These are phyloP conservation scores for Oligia fasciuncula DNA, from an alignment of 2,888 invertebrate species.

Conservation along the genomic window DNA sequence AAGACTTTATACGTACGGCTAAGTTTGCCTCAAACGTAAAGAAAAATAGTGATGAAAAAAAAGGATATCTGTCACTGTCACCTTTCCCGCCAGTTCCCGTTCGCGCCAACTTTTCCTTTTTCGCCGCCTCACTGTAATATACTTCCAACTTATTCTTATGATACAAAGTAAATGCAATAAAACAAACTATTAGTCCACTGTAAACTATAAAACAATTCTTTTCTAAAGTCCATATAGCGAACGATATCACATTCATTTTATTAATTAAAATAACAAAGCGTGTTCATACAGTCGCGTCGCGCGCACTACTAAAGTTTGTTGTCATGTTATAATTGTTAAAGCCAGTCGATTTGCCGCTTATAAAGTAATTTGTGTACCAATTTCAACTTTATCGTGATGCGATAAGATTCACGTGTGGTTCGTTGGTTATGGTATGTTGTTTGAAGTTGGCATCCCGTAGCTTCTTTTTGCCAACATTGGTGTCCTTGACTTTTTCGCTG, in stretches of 20 bases:
- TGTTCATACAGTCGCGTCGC: constrained; percentile 50
- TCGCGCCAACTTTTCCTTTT: constrained; percentile 77
- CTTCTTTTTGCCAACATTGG: constrained; percentile 62
- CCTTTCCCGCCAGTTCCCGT: constrained; percentile 75
- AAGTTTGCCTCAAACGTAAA: background rate
- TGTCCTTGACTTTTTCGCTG: constrained; percentile 62
- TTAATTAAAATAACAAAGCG: constrained; percentile 41
- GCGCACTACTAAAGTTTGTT: constrained; percentile 67
- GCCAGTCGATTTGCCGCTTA: constrained; percentile 46
- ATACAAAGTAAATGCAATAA: constrained; percentile 82
- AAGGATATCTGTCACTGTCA: constrained; percentile 50
- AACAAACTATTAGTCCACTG: constrained; percentile 80
- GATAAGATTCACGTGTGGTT: constrained; percentile 30
- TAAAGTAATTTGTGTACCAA: constrained; percentile 40
- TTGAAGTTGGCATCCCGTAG: constrained; percentile 56
- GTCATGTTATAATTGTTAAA: constrained; percentile 59
- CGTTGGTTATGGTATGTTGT: constrained; percentile 1
- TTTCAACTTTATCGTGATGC: constrained; percentile 44
- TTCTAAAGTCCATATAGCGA: constrained; percentile 84
- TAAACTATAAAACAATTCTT: constrained; percentile 86
- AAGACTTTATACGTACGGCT: background rate
- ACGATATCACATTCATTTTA: constrained; percentile 84
- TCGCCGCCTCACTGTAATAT: constrained; percentile 73
- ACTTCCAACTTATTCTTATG: constrained; percentile 83
- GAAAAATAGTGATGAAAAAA: constrained; percentile 8